Base-by-base conservation (phyloP, 1,140 invertebrate species). In the Wiebesia pumilae region DNA sequence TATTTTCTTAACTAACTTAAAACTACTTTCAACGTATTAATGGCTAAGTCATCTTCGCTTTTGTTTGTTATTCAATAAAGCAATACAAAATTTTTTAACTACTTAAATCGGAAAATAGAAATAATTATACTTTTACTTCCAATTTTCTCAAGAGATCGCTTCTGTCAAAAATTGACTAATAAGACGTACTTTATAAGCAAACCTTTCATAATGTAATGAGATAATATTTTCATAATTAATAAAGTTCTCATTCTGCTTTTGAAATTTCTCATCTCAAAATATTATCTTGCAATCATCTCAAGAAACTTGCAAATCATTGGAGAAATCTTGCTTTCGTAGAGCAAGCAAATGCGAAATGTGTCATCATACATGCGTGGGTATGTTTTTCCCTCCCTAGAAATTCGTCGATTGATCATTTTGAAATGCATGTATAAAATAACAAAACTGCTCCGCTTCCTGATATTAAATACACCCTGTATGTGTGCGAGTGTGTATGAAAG, bases 211-310 rank as follows among this genome's bases (percentile, higher is more conserved):
- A 40, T 1, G 35, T n/a, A 82, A 43, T 54, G 35, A 38, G 33
- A 79, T 78, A 73, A 14, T 80, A 47, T 33, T 24, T n/a, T 51
- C 51, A 27, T 86, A 82, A 86, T 82, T 86, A 65, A 75, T 65
- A 35, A 62, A 81, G 79, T 86, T 86, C 75, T 71, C n/a, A 73
- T 81, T 85, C 77, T 58, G 79, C 54, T 35, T 77, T 77, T 81
- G 69, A 65, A 86, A 86, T 75, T 65, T 40, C 78, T 43, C 51
- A 40, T 40, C 43, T 38, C 30, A n/a, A 71, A 40, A 35, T 12
- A n/a, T n/a, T n/a, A n/a, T n/a, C n/a, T n/a, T n/a, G n/a, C n/a
- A n/a, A n/a, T n/a, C n/a, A n/a, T n/a, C n/a, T n/a, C n/a, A n/a
- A n/a, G 40, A 33, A 71, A 65, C 65, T 75, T 58, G 51, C 69